Conservation (phyloP, 2,888 invertebrate species). For the Pristionchus fissidentatus region DNA sequence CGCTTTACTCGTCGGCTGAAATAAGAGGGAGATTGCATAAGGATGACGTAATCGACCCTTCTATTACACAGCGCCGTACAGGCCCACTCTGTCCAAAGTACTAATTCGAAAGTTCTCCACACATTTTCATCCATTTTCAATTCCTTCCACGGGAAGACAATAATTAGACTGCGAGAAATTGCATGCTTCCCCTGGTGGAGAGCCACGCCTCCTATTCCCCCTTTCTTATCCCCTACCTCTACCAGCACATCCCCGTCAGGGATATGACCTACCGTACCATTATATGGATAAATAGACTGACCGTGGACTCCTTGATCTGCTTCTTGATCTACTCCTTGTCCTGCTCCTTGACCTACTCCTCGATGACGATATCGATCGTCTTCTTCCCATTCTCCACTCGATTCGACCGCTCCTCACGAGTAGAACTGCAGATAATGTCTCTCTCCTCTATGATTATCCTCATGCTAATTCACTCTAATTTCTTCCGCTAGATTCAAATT, state of each 20-base stretch:
- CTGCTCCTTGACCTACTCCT: conserved; percentile 14
- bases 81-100: neutral
- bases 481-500: neutral
- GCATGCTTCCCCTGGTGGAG: neutral
- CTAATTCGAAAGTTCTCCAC: neutral
- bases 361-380: neutral
- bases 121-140: neutral
- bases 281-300: too few relatives aligned
- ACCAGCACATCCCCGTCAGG: neutral
- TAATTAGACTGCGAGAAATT: neutral
- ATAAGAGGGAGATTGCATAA: neutral
- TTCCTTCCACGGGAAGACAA: neutral
- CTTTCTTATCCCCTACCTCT: neutral
- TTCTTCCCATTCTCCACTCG: conserved; percentile 21
- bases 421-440: neutral
- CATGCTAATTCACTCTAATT: conserved; percentile 13
- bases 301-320: conserved; percentile 11
- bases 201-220: neutral
- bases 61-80: neutral
- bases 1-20: conserved; percentile 53
- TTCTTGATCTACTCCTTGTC: neutral
- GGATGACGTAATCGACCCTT: neutral
- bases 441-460: neutral
- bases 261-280: too few relatives aligned
- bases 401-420: neutral